Evolutionary conservation across 2,888 invertebrate species (phyloP).

Genomic region (Litoditis marina): DNA sequence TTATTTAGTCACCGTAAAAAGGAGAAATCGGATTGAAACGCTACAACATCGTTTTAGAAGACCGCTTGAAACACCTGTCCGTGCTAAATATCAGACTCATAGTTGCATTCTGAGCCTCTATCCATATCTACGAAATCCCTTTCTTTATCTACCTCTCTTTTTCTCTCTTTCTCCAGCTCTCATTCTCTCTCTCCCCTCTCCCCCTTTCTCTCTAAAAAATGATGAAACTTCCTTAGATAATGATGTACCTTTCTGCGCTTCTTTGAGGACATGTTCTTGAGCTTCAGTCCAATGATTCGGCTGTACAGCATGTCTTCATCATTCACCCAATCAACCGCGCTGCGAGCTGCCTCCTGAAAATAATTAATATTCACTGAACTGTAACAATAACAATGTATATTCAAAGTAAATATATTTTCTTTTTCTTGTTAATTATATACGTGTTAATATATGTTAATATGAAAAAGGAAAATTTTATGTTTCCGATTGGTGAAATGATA

Average conservation of each 20-base stretch:
- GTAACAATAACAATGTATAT: too few species aligned
- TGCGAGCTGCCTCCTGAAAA: slow-evolving; percentile 21
- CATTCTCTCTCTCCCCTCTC: neutral
- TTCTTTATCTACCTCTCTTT: too few species aligned
- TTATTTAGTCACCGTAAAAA: too few species aligned
- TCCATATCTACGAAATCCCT: neutral
- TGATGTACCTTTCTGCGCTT: slow-evolving; percentile 52
- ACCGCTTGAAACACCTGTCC: neutral
- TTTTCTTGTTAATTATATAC: too few species aligned
- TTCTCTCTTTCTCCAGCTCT: too few species aligned
- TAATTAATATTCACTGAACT: neutral
- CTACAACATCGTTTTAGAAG: too few species aligned
- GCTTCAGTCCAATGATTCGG: slow-evolving; percentile 47
- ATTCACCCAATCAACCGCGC: slow-evolving; percentile 45
- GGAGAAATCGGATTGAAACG: too few species aligned
- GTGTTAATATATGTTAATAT: too few species aligned
- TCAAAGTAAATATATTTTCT: too few species aligned
- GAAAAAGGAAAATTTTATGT: too few species aligned
- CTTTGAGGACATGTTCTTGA: slow-evolving; percentile 49
- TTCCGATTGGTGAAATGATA: too few species aligned
- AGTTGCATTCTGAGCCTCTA: neutral
- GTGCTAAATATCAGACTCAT: neutral
- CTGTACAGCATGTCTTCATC: slow-evolving; percentile 56
- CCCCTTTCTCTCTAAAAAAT: neutral
- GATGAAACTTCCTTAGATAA: too few species aligned